Percentiles rank a stretch among this genome's conserved stretches.
phyloP scores from a whole-genome alignment of 2,113 vertebrate species.

The Tyto alba region DNA sequence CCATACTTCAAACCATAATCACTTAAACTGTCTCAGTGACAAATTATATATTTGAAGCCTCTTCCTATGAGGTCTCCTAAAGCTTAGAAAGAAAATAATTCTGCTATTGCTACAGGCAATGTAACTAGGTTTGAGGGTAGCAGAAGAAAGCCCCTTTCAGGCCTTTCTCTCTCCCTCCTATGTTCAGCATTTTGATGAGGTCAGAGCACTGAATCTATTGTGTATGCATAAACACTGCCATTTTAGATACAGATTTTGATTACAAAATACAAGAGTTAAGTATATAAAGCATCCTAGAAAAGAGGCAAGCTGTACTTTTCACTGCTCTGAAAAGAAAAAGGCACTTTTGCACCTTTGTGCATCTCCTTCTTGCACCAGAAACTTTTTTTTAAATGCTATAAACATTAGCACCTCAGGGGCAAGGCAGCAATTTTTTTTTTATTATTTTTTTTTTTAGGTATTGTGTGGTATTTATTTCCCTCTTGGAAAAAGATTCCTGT shows the following conservation, averaged over 20 bases:
- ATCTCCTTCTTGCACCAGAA: conserved; percentile 71
- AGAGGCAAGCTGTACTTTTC: conserved; percentile 54
- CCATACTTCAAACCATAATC: conserved; percentile 56
- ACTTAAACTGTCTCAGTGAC: conserved; percentile 51
- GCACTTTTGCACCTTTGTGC: conserved; percentile 69
- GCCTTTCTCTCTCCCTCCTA: conserved; percentile 28
- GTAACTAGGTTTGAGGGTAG: conserved; percentile 23
- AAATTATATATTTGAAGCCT: conserved; percentile 5
- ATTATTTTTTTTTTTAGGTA: conserved; percentile 37
- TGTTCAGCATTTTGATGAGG: background rate
- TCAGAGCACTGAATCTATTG: conserved; percentile 57
- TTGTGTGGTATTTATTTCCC: conserved; percentile 70
- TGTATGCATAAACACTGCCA: conserved; percentile 57
- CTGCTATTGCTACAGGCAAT: conserved; percentile 41
- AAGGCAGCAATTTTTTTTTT: conserved; percentile 57
- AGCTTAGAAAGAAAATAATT: conserved; percentile 7
- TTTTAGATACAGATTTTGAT: conserved; percentile 54
- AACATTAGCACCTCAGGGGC: conserved; percentile 73
- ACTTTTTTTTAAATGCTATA: conserved; percentile 64
- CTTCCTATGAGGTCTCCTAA: conserved; percentile 1
- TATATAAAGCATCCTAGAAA: conserved; percentile 19
- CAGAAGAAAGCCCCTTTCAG: conserved; percentile 24
- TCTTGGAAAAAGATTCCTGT: conserved; percentile 51
- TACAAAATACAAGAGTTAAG: conserved; percentile 2
- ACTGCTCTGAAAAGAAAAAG: conserved; percentile 58